Evolutionary conservation across 1,140 invertebrate genomes (phyloP), one percentile per base, ranked within the genome.

Genomic region (Apis cerana): DNA sequence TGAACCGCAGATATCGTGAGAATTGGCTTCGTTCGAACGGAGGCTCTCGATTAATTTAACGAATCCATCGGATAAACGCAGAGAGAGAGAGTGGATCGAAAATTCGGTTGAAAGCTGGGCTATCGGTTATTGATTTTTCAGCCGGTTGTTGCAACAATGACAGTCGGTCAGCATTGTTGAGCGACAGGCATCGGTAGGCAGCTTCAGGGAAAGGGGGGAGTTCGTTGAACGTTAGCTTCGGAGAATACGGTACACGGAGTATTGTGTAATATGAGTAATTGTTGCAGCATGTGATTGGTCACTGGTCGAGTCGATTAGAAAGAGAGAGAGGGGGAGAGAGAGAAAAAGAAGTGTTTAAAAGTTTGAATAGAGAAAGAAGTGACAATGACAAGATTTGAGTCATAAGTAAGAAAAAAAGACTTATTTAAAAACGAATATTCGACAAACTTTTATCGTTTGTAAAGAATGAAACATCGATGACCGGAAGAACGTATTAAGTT

Each of bases 41-140:
- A 4, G 27, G 9, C 8, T 43, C 23, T 43, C 33, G 15, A 54
- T 1, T 21, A 64, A 56, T 50, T 50, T 15, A 70, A 68, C 64
- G 23, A 68, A 68, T 67, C 56, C 13, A 19, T 23, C 2, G n/a
- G 15, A 64, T 13, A 52, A 61, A 54, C 27, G 11, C 12, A 59
- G 21, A 7, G 1, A 33, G 64, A n/a, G n/a, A n/a, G n/a, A n/a
- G n/a, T 0, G 61, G 23, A 54, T 62, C 23, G 58, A 69, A 54
- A 58, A 82, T 84, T 77, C 56, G 74, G 84, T 84, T 79, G 56
- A 43, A 43, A 58, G 64, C 21, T n/a, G 77, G 17, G 74, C 23
- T 50, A 33, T 33, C 3, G 85, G 27, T 65, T 87, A 88, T 88
- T 82, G 86, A 88, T 87, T 82, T 88, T 87, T 87, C 74, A 62